A percentile compares a stretch with the other conserved stretches of the same genome.
These are phyloP conservation scores for Dendrolimus kikuchii DNA, from an alignment of 1,140 invertebrate species.

Conservation along the genomic window DNA sequence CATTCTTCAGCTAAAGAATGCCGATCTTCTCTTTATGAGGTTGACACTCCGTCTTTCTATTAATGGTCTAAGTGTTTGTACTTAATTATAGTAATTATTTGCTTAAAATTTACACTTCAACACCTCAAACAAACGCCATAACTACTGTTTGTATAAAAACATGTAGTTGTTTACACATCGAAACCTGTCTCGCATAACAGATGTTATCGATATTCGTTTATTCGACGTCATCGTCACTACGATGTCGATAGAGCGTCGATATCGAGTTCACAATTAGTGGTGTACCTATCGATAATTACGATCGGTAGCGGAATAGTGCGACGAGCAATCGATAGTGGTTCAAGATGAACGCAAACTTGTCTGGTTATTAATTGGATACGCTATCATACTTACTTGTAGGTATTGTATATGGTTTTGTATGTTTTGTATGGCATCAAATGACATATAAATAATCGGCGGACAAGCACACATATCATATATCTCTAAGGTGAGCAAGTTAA, in stretches of 20 bases:
- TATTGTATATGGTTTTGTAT: conserved; percentile 4
- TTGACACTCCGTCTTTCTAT: too few species aligned
- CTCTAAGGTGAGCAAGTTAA: too few species aligned
- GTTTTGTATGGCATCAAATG: neutral
- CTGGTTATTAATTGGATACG: too few species aligned
- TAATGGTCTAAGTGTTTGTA: too few species aligned
- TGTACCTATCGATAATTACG: conserved; percentile 50
- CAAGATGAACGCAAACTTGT: neutral
- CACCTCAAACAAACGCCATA: neutral
- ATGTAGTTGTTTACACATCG: too few species aligned
- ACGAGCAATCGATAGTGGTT: conserved; percentile 1
- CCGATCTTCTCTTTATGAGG: too few species aligned
- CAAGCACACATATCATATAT: too few species aligned
- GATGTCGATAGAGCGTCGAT: conserved; percentile 19
- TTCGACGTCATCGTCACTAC: conserved; percentile 21
- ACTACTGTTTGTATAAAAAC: too few species aligned
- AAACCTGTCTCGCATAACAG: conserved; percentile 4
- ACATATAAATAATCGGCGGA: too few species aligned
- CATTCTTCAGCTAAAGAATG: too few species aligned
- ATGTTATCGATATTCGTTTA: conserved; percentile 11
- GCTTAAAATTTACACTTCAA: too few species aligned
- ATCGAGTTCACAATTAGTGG: conserved; percentile 38
- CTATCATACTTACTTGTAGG: neutral
- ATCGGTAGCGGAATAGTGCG: conserved; percentile 22
- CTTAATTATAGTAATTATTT: too few species aligned